Base-by-base conservation (phyloP, 2,113 vertebrate species). In the Scomber scombrus region DNA sequence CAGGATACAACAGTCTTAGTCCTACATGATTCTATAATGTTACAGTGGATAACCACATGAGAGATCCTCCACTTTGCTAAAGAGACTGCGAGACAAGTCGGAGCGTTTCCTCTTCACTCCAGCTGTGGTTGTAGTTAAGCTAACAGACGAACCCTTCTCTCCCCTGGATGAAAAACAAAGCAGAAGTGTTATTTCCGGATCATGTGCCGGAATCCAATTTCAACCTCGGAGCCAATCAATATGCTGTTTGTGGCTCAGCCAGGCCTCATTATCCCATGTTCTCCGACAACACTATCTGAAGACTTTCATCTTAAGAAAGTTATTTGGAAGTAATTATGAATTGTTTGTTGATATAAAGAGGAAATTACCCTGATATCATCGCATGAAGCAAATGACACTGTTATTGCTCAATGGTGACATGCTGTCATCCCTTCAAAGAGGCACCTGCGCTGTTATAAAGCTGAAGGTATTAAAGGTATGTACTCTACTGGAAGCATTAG, bases 211-310 rank as follows among this genome's bases (percentile, higher is more conserved):
- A 60, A 43, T 80, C 55, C 68, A 71, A n/a, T 74, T 67, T 74
- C 21, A 63, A 50, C 64, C 57, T 71, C 46, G 34, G 21, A 65
- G 31, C n/a, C 18, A 55, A 72, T 78, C 49, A 78, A 60, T 62
- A 72, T 62, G 43, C 66, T 3, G 21, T 82, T 71, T 54, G 23
- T 47, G 54, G 21, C 23, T 54, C 13, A 65, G 31, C 29, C 51
- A 34, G 52, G 21, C 52, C 45, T 71, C 60, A 77, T 46, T 71
- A 58, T 65, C 11, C 2, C 18, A 4, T n/a, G 8, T 47, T 63
- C 21, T 29, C 51, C 64, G 70, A 63, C 55, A 61, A 71, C 45
- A 21, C 21, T 11, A 65, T 67, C 12, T 46, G 5, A 45, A 46
- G 40, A 43, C 47, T 47, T 62, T 67, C 19, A 73, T 45, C 45